These are phyloP conservation scores for Lamproptera curius DNA, from an alignment of 2,888 invertebrate genomes.

Conservation along the genomic window DNA sequence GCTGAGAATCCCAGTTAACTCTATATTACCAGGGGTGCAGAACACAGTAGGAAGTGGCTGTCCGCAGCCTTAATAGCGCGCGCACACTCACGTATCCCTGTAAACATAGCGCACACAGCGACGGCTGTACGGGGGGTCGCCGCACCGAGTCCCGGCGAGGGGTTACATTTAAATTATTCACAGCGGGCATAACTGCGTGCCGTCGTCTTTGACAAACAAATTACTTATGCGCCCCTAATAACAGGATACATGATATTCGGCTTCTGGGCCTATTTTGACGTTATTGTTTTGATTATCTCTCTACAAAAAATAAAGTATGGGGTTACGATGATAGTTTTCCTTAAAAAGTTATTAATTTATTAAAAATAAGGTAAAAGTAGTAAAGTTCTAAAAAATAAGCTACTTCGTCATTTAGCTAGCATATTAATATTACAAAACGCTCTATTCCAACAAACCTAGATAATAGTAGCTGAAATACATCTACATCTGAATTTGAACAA, in stretches of 20 bases:
- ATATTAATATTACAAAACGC: too few species aligned
- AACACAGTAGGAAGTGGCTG: slow-evolving; percentile 49
- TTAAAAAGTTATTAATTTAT: too few species aligned
- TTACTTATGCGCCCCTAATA: slow-evolving; percentile 75
- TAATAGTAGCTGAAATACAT: too few species aligned
- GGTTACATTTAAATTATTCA: slow-evolving; percentile 77
- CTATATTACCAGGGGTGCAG: slow-evolving; percentile 57
- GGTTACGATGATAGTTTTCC: too few species aligned
- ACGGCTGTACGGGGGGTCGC: slow-evolving; percentile 62
- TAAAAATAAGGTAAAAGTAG: too few species aligned
- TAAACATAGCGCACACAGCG: slow-evolving; percentile 35
- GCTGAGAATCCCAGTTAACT: slow-evolving; percentile 45
- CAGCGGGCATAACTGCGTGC: slow-evolving; percentile 74
- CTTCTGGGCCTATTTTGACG: too few species aligned
- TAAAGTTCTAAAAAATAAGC: too few species aligned
- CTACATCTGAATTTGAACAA: too few species aligned
- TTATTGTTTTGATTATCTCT: too few species aligned
- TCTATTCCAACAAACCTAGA: too few species aligned
- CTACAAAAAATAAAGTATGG: too few species aligned
- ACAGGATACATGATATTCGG: slow-evolving; percentile 56
- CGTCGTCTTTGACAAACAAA: slow-evolving; percentile 77
- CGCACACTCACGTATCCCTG: slow-evolving; percentile 40
- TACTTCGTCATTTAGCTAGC: too few species aligned
- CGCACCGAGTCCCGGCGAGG: slow-evolving; percentile 54
- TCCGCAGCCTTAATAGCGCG: slow-evolving; percentile 39